Evolutionary conservation across 1,140 invertebrate genomes (phyloP).

Genomic region (Lamellibrachia luymesi): DNA sequence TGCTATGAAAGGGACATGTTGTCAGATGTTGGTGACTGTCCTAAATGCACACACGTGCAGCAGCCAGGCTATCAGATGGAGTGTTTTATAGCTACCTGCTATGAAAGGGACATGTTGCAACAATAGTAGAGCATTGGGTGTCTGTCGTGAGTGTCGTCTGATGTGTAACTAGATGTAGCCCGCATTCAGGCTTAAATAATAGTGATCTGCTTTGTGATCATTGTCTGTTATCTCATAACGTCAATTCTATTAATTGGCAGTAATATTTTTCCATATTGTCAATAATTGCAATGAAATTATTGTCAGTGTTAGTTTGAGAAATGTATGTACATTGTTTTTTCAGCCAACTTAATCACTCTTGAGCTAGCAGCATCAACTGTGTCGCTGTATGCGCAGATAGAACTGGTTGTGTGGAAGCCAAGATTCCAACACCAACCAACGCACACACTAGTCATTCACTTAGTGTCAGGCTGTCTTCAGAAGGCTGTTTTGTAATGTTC

Average conservation of each 20-base stretch:
- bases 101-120: background rate
- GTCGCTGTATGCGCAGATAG: too few species aligned
- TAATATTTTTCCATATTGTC: background rate
- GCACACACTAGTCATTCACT: conserved; percentile 1
- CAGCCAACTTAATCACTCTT: background rate
- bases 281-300: background rate
- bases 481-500: background rate
- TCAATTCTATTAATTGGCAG: background rate
- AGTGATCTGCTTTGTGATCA: background rate
- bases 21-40: background rate
- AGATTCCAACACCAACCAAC: background rate
- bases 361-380: too few species aligned
- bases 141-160: background rate
- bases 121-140: background rate
- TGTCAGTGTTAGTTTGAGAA: background rate
- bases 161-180: background rate
- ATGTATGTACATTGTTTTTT: background rate
- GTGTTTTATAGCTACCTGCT: background rate
- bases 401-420: too few species aligned
- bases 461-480: background rate
- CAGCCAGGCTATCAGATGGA: background rate
- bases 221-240: background rate
- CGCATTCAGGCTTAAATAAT: background rate
- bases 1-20: background rate
- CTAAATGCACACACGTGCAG: background rate